Percentiles rank a stretch among this genome's conserved stretches.
Conservation (phyloP, 2,113 vertebrate genomes). For the Pagrus major region DNA sequence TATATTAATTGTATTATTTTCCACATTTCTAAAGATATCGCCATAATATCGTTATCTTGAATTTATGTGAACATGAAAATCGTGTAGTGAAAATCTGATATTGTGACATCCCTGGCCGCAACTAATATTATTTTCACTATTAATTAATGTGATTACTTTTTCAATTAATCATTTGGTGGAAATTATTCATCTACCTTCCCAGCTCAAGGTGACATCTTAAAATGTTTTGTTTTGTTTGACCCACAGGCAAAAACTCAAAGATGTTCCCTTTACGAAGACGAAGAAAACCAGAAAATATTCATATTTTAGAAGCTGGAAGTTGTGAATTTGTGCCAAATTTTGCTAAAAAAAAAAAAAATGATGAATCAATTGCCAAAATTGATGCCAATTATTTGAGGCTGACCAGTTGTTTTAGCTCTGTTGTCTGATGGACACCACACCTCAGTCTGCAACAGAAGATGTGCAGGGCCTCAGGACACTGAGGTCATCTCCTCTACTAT, state of each 20-base stretch:
- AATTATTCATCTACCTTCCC: not conserved
- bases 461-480: not conserved
- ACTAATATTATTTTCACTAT: not conserved
- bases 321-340: not conserved
- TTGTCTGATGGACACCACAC: not conserved
- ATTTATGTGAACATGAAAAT: too few relatives aligned
- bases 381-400: not conserved
- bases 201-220: not conserved
- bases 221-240: not conserved
- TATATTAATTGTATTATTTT: too few relatives aligned
- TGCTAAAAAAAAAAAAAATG: not conserved
- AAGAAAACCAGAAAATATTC: not conserved
- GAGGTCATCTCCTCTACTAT: not conserved
- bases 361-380: not conserved
- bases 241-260: not conserved
- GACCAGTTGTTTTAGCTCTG: not conserved
- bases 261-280: not conserved
- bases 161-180: not conserved
- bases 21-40: too few relatives aligned
- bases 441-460: not conserved
- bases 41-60: too few relatives aligned
- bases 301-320: not conserved
- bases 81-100: too few relatives aligned
- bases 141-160: not conserved
- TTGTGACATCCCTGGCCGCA: too few relatives aligned